Base-by-base conservation (phyloP, 1,140 invertebrate genomes). In the Trichoplusia ni region DNA sequence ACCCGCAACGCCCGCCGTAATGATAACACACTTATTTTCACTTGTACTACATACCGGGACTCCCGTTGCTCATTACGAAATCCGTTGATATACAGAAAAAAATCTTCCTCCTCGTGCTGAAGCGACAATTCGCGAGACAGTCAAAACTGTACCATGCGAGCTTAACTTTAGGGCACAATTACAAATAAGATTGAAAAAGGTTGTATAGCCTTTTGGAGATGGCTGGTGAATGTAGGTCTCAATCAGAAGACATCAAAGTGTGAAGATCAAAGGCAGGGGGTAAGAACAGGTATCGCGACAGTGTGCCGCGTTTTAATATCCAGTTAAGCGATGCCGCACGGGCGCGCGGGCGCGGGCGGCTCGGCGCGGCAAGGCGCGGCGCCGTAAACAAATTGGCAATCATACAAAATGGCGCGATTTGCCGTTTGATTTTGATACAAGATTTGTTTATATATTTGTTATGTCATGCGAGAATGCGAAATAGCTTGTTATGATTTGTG, bases 61-160 rank as follows among this genome's bases (percentile, higher is more conserved):
- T 65, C 64, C 58, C 59, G 66, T 11, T 68, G 66, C 67, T 69
- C 67, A 69, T 69, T 69, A 69, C 18, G 40, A 25, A 69, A 56
- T 69, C 53, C 35, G 46, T 64, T 42, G 53, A 53, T 64, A 64
- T 54, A 64, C 47, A 19, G 29, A 54, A 67, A 68, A 58, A 59
- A 64, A 64, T 49, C 33, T 56, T 58, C 38, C 14, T 9, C 29
- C 25, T 44, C 54, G 54, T 58, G 54, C 54, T 25, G 38, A 58
- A 58, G 38, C n/a, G 16, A 31, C 1, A 14, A 19, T n/a, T 31
- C 9, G 1, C 42, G 11, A 7, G 3, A 6, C 23, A 58, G 18
- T 11, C 2, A 27, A 58, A 33, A n/a, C 11, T 2, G 0, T 44
- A 29, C 18, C 27, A 11, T 21, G 13, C 0, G 1, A 4, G 0